phyloP scores from a whole-genome alignment of 2,797 vertebrate species.

The Anguilla obscura region DNA sequence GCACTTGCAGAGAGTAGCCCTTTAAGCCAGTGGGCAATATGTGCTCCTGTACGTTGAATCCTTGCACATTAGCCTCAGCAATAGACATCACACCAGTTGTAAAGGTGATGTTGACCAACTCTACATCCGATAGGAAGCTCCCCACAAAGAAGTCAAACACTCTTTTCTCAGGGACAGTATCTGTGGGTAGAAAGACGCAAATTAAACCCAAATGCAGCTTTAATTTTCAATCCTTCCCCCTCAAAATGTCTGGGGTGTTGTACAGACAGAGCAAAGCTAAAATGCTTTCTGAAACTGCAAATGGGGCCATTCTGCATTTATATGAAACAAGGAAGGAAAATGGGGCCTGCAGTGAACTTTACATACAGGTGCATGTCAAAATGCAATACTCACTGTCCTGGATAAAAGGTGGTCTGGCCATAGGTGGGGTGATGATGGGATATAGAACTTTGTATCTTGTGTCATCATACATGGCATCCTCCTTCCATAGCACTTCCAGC shows the following conservation, averaged over 20 bases:
- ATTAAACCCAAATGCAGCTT: not conserved
- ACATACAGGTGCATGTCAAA: too few species aligned
- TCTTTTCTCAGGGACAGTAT: conserved; percentile 49
- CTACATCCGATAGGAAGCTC: conserved; percentile 67
- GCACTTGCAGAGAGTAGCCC: conserved; percentile 60
- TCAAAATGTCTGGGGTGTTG: not conserved
- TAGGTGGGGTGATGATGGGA: conserved; percentile 70
- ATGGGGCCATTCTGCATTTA: too few species aligned
- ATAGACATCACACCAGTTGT: conserved; percentile 58
- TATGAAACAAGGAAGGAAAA: too few species aligned
- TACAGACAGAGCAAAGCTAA: too few species aligned
- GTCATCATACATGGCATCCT: conserved; percentile 51
- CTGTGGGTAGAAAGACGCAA: conserved; percentile 44
- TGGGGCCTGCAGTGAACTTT: too few species aligned
- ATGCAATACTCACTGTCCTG: conserved; percentile 58
- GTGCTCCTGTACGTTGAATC: conserved; percentile 63
- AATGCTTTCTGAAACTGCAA: too few species aligned
- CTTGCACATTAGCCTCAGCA: conserved; percentile 57
- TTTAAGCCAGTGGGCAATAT: conserved; percentile 57
- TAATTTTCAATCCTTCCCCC: not conserved
- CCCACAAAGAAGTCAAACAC: conserved; percentile 66
- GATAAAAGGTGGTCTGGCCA: conserved; percentile 46
- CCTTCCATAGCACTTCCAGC: conserved; percentile 72
- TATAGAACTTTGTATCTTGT: conserved; percentile 73
- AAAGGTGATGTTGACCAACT: conserved; percentile 70